Evolutionary conservation across 2,888 invertebrate genomes (phyloP), one percentile per base, ranked within the genome.

Genomic region (Rhogogaster chlorosoma): DNA sequence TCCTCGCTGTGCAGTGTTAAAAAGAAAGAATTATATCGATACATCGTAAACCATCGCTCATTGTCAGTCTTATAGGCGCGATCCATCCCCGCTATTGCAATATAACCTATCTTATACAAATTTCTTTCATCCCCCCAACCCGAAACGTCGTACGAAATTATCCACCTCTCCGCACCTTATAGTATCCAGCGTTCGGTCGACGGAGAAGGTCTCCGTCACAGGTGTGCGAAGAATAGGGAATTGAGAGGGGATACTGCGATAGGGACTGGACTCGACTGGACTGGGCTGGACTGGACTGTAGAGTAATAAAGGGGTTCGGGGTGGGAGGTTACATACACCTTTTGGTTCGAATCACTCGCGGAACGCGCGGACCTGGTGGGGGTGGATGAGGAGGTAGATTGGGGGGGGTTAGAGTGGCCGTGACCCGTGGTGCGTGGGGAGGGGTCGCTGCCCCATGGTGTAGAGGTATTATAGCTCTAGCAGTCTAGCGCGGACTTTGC

Each of bases 321-420:
- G 36, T 7, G 26, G 32, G 49, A 26, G 49, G 49, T 29, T 77
- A 49, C 29, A 29, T 49, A 45, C 49, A 80, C 42, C 61, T 57
- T 80, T 80, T 80, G 61, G 38, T 38, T 80, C 57, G 38, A 61
- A 80, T 38, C 36, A 61, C 38, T 80, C 80, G 61, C 22, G 36
- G 61, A 80, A 38, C 61, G 77, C 75, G 87, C 86, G 61, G 87
- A 78, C 87, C 83, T 84, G 84, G 82, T 78, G 80, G 82, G 57
- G 53, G n/a, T 10, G 45, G 10, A 12, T 12, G 22, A 9, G 91
- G 89, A 91, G 91, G 92, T 91, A 91, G 91, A 92, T 91, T 91
- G 92, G 91, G 85, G 87, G 91, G 89, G 91, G 91, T 91, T 91
- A 91, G 91, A 92, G 92, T 92, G 92, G 91, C 92, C 92, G 91